A percentile compares a stretch with the other conserved stretches of the same genome.
phyloP scores from a whole-genome alignment of 2,113 vertebrate species.

The Mungos mungo region DNA sequence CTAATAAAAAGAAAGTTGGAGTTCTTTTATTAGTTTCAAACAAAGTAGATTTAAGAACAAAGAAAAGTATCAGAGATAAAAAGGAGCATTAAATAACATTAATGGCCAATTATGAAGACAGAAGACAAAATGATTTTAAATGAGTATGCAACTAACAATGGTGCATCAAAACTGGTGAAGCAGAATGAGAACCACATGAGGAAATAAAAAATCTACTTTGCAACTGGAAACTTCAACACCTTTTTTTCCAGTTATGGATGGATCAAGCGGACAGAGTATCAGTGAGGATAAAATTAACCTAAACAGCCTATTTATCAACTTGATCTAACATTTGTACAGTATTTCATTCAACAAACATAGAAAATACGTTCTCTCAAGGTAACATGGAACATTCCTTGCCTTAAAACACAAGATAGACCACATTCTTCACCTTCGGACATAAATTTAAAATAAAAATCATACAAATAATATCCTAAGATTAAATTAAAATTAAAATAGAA shows the following conservation, averaged over 20 bases:
- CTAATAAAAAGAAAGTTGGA: background rate
- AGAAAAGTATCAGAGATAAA: background rate
- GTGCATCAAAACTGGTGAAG: background rate
- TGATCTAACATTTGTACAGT: background rate
- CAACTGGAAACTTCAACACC: background rate
- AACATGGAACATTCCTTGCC: background rate
- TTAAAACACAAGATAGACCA: background rate
- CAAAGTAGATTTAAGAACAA: background rate
- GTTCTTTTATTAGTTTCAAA: background rate
- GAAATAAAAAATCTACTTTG: background rate
- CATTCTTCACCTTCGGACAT: background rate
- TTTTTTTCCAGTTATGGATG: background rate
- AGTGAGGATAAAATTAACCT: background rate
- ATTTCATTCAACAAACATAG: background rate
- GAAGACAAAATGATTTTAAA: background rate
- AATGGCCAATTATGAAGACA: background rate
- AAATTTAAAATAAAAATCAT: background rate
- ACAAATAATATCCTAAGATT: background rate
- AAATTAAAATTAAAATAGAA: background rate
- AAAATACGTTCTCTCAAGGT: background rate
- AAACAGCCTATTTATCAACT: background rate
- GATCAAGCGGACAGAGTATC: background rate
- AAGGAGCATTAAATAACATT: background rate
- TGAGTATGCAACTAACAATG: background rate
- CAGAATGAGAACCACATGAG: background rate